These are phyloP conservation scores for Semnornis frantzii DNA, from an alignment of 2,113 vertebrate genomes.

Conservation along the genomic window DNA sequence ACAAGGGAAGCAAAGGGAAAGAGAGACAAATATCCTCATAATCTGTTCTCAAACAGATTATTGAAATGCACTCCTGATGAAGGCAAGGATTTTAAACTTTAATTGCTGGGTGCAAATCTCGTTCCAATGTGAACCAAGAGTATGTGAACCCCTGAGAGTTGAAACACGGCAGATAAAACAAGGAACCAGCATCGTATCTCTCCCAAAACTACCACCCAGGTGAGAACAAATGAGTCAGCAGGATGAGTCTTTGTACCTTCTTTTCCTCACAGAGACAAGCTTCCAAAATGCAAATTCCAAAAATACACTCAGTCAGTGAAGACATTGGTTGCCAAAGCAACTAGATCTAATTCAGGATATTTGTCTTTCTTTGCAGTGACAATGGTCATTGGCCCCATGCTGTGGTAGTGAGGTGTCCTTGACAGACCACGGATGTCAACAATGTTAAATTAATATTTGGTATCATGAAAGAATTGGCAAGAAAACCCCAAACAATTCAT, in stretches of 20 bases:
- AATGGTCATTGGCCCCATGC: background rate
- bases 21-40: background rate
- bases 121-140: background rate
- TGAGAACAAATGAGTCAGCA: background rate
- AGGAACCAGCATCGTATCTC: background rate
- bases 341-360: background rate
- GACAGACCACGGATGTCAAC: background rate
- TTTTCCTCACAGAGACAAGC: background rate
- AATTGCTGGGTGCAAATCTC: background rate
- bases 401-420: background rate
- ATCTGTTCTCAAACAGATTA: background rate
- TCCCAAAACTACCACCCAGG: background rate
- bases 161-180: background rate
- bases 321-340: background rate
- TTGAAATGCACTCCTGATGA: background rate
- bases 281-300: background rate
- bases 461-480: background rate
- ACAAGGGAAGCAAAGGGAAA: background rate
- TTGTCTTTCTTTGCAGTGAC: background rate
- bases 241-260: background rate
- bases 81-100: background rate
- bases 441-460: background rate
- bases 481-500: accelerated
- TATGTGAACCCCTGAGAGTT: background rate
- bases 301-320: background rate